Evolutionary conservation across 1,140 invertebrate species (phyloP), one percentile per base, ranked within the genome.

Genomic region (Monochamus saltuarius): DNA sequence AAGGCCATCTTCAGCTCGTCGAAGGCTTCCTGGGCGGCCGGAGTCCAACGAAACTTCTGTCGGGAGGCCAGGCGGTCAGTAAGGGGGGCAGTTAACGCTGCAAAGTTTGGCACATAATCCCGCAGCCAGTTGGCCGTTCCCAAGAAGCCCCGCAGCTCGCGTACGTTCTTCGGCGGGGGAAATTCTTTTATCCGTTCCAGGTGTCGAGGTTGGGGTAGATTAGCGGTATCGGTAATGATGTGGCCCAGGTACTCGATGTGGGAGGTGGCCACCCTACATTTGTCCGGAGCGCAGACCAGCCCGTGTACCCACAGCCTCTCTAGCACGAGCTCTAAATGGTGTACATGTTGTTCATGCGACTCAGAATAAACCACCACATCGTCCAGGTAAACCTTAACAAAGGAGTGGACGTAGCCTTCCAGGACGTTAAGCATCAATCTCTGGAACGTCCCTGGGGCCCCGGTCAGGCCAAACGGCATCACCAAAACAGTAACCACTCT

Each of bases 1-100:
- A 79, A 45, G 7, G 47, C 58, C 0, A 56, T 49, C 46, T 78
- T 77, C 0, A 77, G 29, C 17, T 22, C 50, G 1, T 65, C 14
- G 56, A 77, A 74, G 0, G 70, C 60, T 3, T 19, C 9, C n/a
- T 54, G 17, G 0, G 42, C 39, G 36, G 42, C 45, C 6, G 0
- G 2, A 3, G 1, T 59, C 62, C 58, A 65, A 11, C 7, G 8
- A 1, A 50, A 62, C 13, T 13, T 9, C 10, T 11, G 10, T 10
- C 35, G 53, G 54, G 78, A 1, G 45, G 57, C 1, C 51, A 51
- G 45, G 0, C 56, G 46, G 13, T 66, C 59, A 0, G 64, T 70
- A 6, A 71, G n/a, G 0, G 70, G 65, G 0, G 56, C 54, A 0
- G 66, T 36, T 0, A 64, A 10, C 6, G 53, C 17, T 0, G 69